Conservation (phyloP, 2,888 invertebrate genomes). For the Gisinianus flammeolus region DNA sequence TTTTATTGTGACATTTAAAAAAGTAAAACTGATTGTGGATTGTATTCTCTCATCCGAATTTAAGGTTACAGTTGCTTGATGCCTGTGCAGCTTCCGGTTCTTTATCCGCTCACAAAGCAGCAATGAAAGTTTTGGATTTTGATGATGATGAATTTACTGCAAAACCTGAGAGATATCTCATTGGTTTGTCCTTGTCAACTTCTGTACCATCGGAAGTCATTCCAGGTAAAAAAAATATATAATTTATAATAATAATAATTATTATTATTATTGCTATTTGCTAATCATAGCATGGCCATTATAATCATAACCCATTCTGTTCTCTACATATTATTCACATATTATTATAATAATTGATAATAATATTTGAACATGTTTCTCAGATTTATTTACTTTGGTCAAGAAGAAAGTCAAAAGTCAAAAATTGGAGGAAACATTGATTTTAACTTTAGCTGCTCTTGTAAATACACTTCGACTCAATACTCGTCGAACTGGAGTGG, state of each 20-base stretch:
- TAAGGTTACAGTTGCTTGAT: conserved; percentile 71
- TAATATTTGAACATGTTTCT: not conserved
- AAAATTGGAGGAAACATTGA: conserved; percentile 72
- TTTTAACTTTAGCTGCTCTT: conserved; percentile 72
- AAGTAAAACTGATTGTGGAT: not conserved
- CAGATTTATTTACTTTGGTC: conserved; percentile 64
- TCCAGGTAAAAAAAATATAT: conserved; percentile 60
- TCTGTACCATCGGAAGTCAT: conserved; percentile 69
- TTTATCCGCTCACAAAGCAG: conserved; percentile 70
- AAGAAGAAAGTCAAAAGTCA: conserved; percentile 65
- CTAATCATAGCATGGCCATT: too few species aligned
- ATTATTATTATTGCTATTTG: too few species aligned
- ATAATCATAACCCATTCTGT: too few species aligned
- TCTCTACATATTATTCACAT: not conserved
- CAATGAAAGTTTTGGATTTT: conserved; percentile 70
- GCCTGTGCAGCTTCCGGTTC: conserved; percentile 75
- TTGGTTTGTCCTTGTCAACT: conserved; percentile 73
- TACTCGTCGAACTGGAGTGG: conserved; percentile 43
- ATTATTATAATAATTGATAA: not conserved
- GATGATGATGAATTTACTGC: conserved; percentile 66
- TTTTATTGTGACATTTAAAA: not conserved
- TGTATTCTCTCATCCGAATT: conserved; percentile 37
- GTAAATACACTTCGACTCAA: conserved; percentile 61
- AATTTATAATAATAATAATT: too few species aligned
- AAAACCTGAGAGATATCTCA: conserved; percentile 74